Conservation (phyloP, 2,797 vertebrate genomes). For the Leucoraja ocellata region DNA sequence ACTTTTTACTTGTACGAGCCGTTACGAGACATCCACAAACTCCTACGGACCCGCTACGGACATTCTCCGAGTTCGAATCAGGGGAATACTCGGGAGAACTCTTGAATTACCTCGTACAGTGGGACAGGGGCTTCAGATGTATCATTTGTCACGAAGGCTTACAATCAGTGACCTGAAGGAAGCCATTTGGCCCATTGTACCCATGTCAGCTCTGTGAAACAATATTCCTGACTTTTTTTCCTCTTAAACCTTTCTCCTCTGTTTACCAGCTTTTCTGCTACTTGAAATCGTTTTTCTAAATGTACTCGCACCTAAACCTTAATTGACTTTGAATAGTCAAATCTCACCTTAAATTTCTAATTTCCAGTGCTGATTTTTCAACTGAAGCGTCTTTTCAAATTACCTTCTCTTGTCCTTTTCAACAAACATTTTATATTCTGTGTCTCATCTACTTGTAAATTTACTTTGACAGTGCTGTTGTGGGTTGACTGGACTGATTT, state of each 20-base stretch:
- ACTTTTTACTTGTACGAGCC: too few species aligned
- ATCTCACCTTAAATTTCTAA: not conserved
- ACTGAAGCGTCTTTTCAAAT: not conserved
- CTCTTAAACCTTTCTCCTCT: not conserved
- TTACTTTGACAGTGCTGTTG: too few species aligned
- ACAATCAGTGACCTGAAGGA: not conserved
- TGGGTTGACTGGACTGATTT: too few species aligned
- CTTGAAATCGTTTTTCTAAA: not conserved
- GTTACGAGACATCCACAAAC: too few species aligned
- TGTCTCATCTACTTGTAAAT: not conserved
- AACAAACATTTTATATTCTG: not conserved
- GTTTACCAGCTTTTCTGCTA: not conserved
- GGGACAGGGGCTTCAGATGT: too few species aligned
- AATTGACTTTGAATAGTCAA: too few species aligned
- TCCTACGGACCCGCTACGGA: too few species aligned
- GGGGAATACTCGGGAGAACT: too few species aligned
- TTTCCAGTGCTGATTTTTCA: not conserved
- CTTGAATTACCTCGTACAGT: too few species aligned
- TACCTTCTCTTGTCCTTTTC: not conserved
- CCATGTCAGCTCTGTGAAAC: not conserved
- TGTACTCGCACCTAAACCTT: not conserved
- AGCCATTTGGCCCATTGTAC: not conserved
- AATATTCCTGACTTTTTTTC: not conserved
- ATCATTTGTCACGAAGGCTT: not conserved
- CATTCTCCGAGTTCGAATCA: too few species aligned